Conservation (phyloP, 1,140 invertebrate species). For the Cydia fagiglandana region DNA sequence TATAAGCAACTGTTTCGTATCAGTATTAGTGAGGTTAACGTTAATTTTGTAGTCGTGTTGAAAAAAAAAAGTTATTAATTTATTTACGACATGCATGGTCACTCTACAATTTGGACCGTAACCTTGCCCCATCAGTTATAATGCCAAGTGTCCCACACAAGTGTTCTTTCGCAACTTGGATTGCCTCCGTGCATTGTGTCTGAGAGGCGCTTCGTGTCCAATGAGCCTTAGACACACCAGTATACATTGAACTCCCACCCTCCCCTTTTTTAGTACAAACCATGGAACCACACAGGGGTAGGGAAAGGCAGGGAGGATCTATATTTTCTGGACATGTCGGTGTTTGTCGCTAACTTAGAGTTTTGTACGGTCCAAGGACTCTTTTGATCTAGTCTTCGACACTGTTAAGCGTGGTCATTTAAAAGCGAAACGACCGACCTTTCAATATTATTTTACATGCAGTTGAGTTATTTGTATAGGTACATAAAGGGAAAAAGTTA, state of each 20-base stretch:
- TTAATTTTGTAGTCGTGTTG: no score
- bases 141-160: conserved; percentile 7
- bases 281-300: not conserved
- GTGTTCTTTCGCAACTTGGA: conserved; percentile 17
- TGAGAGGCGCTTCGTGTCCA: conserved; percentile 26
- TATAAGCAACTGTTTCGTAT: no score
- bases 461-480: not conserved
- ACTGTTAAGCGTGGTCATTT: conserved; percentile 28
- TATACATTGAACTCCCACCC: conserved; percentile 7
- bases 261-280: conserved; percentile 7
- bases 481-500: not conserved
- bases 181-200: conserved; percentile 23
- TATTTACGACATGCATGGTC: no score
- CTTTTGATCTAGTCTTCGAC: conserved; percentile 24
- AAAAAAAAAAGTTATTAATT: no score
- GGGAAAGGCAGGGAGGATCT: not conserved
- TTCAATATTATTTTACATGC: not conserved
- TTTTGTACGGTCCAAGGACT: conserved; percentile 22
- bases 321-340: not conserved
- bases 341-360: conserved; percentile 23
- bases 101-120: not conserved
- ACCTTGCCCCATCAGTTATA: conserved; percentile 3
- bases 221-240: conserved; percentile 20
- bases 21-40: no score
- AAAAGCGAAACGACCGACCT: not conserved